Evolutionary conservation across 2,113 vertebrate species (phyloP), one percentile per base, ranked within the genome.

Genomic region (Nematolebias whitei): DNA sequence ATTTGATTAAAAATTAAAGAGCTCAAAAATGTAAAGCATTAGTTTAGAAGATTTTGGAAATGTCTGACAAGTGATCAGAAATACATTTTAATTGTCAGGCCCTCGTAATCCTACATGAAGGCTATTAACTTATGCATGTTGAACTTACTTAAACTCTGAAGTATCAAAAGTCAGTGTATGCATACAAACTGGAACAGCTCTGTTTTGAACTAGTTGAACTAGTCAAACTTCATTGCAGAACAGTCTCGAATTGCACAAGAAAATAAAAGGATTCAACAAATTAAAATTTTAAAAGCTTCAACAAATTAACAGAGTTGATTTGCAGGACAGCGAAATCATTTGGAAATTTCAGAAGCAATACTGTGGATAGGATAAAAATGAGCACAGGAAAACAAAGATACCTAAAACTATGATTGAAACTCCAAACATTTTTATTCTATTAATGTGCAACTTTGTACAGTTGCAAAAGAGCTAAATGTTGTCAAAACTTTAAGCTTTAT

Each of bases 11-110:
- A 72, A 71, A 53, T 65, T 43, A 71, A 63, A n/a, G 53, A 68
- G 67, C 58, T 79, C 78, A 59, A 67, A 88, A 87, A 82, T 71
- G 56, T 61, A 53, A 68, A 84, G 75, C 83, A 83, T 84, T 86
- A 84, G 74, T 54, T 80, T 79, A 87, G 78, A 74, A 86, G 82
- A 79, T 83, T 84, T 44, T 50, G 82, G 80, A 90, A 84, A 85
- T 69, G 73, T 53, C 83, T 73, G 78, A 83, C 82, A 86, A 79
- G 79, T 88, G 86, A 91, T 89, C 84, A 85, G 68, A 88, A 88
- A 91, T 90, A 87, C 85, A 79, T 75, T 90, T 87, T 84, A 85
- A 85, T 87, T 89, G 83, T 89, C 82, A 76, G 83, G 77, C 80
- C 71, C 56, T 74, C 72, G 76, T 87, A 90, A 88, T 90, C 86